Conservation (phyloP, 2,113 vertebrate species). For the Corydoras maculifer region DNA sequence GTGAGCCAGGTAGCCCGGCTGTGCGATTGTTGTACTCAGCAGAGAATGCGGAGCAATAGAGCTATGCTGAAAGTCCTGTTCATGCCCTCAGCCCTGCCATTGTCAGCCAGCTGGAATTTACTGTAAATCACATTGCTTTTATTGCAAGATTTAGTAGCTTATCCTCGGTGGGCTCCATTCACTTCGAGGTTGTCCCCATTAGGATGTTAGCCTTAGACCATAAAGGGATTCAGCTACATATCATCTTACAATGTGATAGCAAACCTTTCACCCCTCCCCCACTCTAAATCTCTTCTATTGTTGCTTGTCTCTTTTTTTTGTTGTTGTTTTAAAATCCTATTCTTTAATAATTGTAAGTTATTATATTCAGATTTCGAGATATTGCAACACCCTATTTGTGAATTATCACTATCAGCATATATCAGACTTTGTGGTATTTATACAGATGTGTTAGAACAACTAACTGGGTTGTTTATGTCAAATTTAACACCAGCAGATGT, state of each 20-base stretch:
- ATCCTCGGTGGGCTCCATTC: constrained; percentile 99
- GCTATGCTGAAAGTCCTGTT: constrained; percentile 94
- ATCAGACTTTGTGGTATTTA: constrained; percentile 20
- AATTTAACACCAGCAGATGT: no score
- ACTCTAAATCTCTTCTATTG: constrained; percentile 58
- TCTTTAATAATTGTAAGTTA: constrained; percentile 41
- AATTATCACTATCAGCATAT: constrained; percentile 59
- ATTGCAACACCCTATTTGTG: constrained; percentile 5
- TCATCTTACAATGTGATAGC: constrained; percentile 92
- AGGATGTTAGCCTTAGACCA: constrained; percentile 94
- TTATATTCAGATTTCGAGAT: constrained; percentile 10
- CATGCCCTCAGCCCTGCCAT: constrained; percentile 99
- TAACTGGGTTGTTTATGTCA: no score
- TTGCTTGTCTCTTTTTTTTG: constrained; percentile 17
- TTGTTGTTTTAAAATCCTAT: constrained; percentile 64
- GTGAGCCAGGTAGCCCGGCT: constrained; percentile 86
- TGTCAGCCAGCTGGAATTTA: constrained; percentile 99
- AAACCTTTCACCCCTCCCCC: constrained; percentile 90
- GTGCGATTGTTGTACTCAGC: constrained; percentile 95
- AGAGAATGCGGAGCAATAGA: constrained; percentile 84
- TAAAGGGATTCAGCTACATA: constrained; percentile 93
- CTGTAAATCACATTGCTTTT: constrained; percentile 99
- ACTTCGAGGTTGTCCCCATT: constrained; percentile 99
- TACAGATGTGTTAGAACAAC: constrained; percentile 25
- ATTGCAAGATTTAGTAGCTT: constrained; percentile 99